Evolutionary conservation across 1,140 invertebrate species (phyloP).

Genomic region (Bombus soroeensis): DNA sequence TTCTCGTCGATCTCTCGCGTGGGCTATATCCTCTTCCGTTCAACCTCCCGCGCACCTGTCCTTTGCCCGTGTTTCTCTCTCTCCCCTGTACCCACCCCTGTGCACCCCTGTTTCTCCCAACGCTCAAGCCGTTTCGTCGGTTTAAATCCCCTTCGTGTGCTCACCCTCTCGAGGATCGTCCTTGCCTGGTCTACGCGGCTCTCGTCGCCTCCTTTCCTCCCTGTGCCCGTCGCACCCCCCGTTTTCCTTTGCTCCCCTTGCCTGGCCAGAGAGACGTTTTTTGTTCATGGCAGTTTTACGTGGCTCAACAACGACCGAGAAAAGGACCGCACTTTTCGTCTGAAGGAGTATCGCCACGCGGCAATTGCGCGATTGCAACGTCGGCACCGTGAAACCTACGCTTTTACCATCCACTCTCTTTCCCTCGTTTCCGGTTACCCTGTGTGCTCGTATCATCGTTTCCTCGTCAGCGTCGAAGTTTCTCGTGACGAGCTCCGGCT

Average conservation of each 20-base stretch:
- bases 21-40: constrained; percentile 7
- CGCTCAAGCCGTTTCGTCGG: constrained; percentile 37
- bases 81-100: constrained; percentile 20
- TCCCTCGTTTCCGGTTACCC: not conserved
- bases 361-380: constrained; percentile 47
- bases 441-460: not conserved
- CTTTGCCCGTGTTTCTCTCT: not conserved
- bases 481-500: not conserved
- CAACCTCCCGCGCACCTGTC: constrained; percentile 21
- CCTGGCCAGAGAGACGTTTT: constrained; percentile 27
- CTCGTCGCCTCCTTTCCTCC: not conserved
- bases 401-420: not conserved
- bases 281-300: constrained; percentile 45
- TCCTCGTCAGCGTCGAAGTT: not conserved
- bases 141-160: constrained; percentile 15
- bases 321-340: constrained; percentile 81
- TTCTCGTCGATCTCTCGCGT: constrained; percentile 17
- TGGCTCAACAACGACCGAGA: constrained; percentile 79
- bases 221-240: not conserved
- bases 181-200: constrained; percentile 15
- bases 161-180: constrained; percentile 60
- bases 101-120: not conserved
- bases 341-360: constrained; percentile 76
- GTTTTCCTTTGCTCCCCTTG: not conserved
- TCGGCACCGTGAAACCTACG: constrained; percentile 35